A percentile compares a stretch with the other conserved stretches of the same genome.
Evolutionary conservation across 2,113 vertebrate species (phyloP).

Genomic region (Myodes glareolus): DNA sequence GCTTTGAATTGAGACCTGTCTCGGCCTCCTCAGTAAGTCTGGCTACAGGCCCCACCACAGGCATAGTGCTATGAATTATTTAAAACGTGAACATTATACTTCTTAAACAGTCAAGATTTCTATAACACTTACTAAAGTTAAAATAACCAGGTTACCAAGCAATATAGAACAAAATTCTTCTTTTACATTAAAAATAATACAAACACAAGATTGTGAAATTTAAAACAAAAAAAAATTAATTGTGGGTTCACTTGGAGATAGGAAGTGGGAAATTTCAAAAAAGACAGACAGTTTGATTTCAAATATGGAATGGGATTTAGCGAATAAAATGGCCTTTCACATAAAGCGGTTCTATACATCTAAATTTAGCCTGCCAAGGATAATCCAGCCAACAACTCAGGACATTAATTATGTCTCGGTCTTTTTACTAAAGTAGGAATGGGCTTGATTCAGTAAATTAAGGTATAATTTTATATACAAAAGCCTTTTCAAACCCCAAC

Average conservation of each 20-base stretch:
- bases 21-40: not conserved
- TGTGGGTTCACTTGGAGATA: not conserved
- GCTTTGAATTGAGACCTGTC: not conserved
- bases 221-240: conserved; percentile 26
- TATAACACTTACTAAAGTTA: not conserved
- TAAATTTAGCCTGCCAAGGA: conserved; percentile 65
- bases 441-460: conserved; percentile 71
- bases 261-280: not conserved
- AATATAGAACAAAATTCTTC: not conserved
- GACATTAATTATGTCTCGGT: conserved; percentile 70
- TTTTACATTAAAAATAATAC: conserved; percentile 26
- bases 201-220: not conserved
- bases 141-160: conserved; percentile 44
- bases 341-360: conserved; percentile 57
- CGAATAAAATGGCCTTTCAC: conserved; percentile 48
- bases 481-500: conserved; percentile 67
- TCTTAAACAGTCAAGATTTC: conserved; percentile 15
- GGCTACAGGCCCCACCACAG: not conserved
- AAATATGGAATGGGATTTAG: conserved; percentile 48
- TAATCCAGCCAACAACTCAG: conserved; percentile 55
- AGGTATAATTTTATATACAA: conserved; percentile 72
- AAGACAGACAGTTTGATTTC: conserved; percentile 3
- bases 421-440: conserved; percentile 69
- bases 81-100: not conserved
- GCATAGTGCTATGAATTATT: not conserved